Base-by-base conservation (phyloP, 2,888 invertebrate species). In the Drosophila ustulata region DNA sequence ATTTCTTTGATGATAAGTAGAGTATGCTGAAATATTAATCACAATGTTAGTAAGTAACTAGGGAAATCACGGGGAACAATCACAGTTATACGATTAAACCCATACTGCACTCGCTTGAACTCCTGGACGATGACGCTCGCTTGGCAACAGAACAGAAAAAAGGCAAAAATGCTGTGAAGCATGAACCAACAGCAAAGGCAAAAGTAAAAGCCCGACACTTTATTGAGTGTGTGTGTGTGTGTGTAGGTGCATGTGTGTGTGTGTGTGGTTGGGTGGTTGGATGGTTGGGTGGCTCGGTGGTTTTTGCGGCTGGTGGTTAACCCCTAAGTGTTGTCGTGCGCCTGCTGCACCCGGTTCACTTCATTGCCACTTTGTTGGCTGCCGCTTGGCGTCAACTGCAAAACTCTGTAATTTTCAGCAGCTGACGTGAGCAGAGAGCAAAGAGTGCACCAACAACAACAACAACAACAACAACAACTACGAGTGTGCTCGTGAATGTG, bases 251-350 rank as follows among this genome's bases (percentile, higher is more conserved):
- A 49, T 57, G 46, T 50, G n/a, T 41, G 23, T 9, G 18, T 39
- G 43, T 56, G 30, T 28, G 32, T 45, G 25, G 50, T 34, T 52
- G 50, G 11, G 28, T 25, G 46, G 45, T 28, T 51, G 71, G 61
- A 37, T 34, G 66, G 69, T 28, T 51, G 71, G 61, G 50, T 41
- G 66, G 69, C 18, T 53, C 30, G 52, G 75, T 74, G 69, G 64
- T 65, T 73, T 50, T 52, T 66, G 79, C 23, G 84, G 88, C 63
- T 70, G 66, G 50, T 62, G 83, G 88, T 83, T 88, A 85, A 82
- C 83, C 83, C 59, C 72, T 78, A 83, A 83, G 83, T 85, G 83
- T 85, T 82, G 83, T 82, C 66, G 73, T 67, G 71, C 57, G 47
- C 59, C 69, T 49, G 52, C 47, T 57, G 45, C 47, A 46, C 52